These are phyloP conservation scores for Leptinotarsa juncta DNA, from an alignment of 2,888 invertebrate species.

Conservation along the genomic window DNA sequence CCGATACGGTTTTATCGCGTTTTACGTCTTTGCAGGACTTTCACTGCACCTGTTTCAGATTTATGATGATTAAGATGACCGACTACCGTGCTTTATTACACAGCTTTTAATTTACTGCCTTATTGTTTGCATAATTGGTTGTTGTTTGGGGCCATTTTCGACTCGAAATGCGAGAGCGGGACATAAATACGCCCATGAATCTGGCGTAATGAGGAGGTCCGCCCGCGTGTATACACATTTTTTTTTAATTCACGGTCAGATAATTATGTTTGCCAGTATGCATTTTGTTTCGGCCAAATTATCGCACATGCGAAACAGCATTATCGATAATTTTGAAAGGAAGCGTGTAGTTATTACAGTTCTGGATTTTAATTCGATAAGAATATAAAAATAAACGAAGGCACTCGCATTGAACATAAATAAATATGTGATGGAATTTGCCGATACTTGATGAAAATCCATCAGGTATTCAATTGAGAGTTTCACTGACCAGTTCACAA, in stretches of 20 bases:
- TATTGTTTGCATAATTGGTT: slow-evolving; percentile 17
- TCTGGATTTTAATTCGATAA: too few relatives aligned
- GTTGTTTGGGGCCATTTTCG: slow-evolving; percentile 11
- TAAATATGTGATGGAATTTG: too few relatives aligned
- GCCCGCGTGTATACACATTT: background rate
- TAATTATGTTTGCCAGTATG: too few relatives aligned
- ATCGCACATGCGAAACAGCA: too few relatives aligned
- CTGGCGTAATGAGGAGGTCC: background rate
- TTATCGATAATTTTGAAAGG: too few relatives aligned
- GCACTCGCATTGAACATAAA: too few relatives aligned
- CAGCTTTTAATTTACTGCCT: slow-evolving; percentile 18
- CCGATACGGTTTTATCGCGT: slow-evolving; percentile 29
- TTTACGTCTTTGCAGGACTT: slow-evolving; percentile 34
- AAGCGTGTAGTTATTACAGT: too few relatives aligned
- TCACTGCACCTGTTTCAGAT: slow-evolving; percentile 45
- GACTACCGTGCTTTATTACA: slow-evolving; percentile 31
- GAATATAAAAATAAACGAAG: too few relatives aligned
- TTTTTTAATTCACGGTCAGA: background rate
- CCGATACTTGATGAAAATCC: too few relatives aligned
- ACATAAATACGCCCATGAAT: slow-evolving; percentile 7
- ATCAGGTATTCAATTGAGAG: too few relatives aligned
- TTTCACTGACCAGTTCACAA: too few relatives aligned
- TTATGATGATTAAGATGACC: slow-evolving; percentile 44
- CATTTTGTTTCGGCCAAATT: too few relatives aligned
- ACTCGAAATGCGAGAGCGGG: background rate